A percentile compares a stretch with the other conserved stretches of the same genome.
phyloP scores from a whole-genome alignment of 2,888 invertebrate genomes.

The Eupithecia exiguata region DNA sequence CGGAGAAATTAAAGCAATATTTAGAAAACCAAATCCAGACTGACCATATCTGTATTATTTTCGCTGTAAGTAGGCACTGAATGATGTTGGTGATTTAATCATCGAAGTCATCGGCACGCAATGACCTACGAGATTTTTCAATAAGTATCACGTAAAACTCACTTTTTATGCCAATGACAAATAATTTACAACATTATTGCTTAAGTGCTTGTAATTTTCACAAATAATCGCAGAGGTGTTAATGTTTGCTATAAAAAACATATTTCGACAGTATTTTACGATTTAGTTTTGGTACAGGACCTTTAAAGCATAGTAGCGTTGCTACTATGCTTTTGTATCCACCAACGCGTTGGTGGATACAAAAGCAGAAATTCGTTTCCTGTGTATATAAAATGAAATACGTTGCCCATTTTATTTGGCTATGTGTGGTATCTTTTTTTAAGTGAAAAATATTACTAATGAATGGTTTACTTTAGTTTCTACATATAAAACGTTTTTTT shows the following conservation, averaged over 20 bases:
- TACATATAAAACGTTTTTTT: no score
- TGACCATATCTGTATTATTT: background rate
- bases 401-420: no score
- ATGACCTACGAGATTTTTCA: background rate
- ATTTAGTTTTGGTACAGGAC: background rate
- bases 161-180: slow-evolving; percentile 16
- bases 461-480: no score
- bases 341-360: background rate
- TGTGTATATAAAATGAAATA: background rate
- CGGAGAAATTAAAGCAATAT: background rate
- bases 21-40: background rate
- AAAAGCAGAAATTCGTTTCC: background rate
- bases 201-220: slow-evolving; percentile 24
- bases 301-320: background rate
- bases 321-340: no score
- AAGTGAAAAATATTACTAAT: no score
- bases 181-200: slow-evolving; percentile 27
- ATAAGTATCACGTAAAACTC: slow-evolving; percentile 29
- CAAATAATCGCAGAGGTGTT: slow-evolving; percentile 27
- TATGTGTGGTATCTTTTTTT: no score
- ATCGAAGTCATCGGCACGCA: background rate
- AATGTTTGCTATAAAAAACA: slow-evolving; percentile 17
- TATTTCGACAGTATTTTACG: background rate
- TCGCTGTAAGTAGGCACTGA: background rate
- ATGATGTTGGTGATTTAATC: background rate